phyloP scores from a whole-genome alignment of 92 coral and sea anemone genomes.

The Zoanthus gigantus region DNA sequence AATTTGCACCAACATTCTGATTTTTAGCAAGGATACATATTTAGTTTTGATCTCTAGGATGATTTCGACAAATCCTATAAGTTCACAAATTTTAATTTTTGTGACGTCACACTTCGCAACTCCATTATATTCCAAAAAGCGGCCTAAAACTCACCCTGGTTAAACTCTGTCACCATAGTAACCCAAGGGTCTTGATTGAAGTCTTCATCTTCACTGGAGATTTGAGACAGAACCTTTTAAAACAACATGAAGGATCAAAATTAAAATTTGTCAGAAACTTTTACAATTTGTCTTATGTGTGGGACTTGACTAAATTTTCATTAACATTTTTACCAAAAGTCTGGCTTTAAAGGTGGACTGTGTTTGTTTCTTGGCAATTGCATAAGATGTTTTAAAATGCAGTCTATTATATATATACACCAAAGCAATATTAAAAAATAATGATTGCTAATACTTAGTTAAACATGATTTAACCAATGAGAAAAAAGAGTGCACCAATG shows the following conservation, averaged over 20 bases:
- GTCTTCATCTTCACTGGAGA: conserved; percentile 83
- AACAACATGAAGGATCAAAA: not conserved
- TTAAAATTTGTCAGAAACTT: not conserved
- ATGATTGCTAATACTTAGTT: not conserved
- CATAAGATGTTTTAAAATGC: too few species aligned
- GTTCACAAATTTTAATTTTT: too few species aligned
- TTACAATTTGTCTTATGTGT: too few species aligned
- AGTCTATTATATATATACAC: not conserved
- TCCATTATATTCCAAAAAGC: not conserved
- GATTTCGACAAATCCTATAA: too few species aligned
- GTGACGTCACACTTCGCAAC: too few species aligned
- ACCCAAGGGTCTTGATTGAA: conserved; percentile 91
- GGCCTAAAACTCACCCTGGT: conserved; percentile 59
- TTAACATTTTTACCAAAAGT: too few species aligned
- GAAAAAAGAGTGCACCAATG: not conserved
- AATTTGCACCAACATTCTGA: too few species aligned
- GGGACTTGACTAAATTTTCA: too few species aligned
- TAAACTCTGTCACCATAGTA: conserved; percentile 80
- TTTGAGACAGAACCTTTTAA: not conserved
- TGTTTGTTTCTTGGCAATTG: too few species aligned
- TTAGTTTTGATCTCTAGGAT: too few species aligned
- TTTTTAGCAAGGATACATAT: too few species aligned
- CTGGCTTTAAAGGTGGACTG: too few species aligned
- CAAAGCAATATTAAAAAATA: not conserved
- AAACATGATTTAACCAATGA: not conserved